A percentile compares a stretch with the other conserved stretches of the same genome.
phyloP scores from a whole-genome alignment of 1,140 invertebrate species.

The Drosophila azteca region DNA sequence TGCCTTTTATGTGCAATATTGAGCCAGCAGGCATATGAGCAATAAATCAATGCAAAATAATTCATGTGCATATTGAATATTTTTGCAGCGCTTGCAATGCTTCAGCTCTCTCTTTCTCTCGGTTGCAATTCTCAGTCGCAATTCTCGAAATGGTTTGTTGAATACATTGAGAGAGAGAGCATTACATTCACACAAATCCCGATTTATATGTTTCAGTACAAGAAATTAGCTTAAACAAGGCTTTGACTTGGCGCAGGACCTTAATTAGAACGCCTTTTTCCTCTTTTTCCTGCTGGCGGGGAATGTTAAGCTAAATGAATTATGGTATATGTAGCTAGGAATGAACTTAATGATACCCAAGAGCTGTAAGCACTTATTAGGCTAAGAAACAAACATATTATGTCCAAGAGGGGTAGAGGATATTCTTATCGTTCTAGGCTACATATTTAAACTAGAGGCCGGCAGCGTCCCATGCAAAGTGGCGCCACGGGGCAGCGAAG shows the following conservation, averaged over 20 bases:
- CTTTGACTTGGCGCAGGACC: slow-evolving; percentile 11
- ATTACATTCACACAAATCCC: not conserved
- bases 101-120: slow-evolving; percentile 3
- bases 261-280: slow-evolving; percentile 29
- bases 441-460: too few species aligned
- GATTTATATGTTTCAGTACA: not conserved
- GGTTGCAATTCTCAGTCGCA: not conserved
- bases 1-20: slow-evolving; percentile 55
- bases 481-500: too few species aligned
- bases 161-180: too few species aligned
- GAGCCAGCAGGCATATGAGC: slow-evolving; percentile 34
- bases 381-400: too few species aligned
- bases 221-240: slow-evolving; percentile 14
- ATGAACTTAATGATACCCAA: not conserved
- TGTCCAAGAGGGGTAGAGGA: too few species aligned
- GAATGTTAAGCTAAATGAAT: not conserved
- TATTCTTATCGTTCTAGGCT: too few species aligned
- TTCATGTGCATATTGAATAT: slow-evolving; percentile 37
- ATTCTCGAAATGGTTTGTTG: too few species aligned
- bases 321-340: too few species aligned
- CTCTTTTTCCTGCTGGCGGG: not conserved
- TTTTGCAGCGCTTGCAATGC: not conserved
- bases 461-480: too few species aligned
- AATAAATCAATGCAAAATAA: slow-evolving; percentile 59
- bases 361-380: too few species aligned